Evolutionary conservation across 2,113 vertebrate genomes (phyloP).

Genomic region (Hemibagrus wyckioides): DNA sequence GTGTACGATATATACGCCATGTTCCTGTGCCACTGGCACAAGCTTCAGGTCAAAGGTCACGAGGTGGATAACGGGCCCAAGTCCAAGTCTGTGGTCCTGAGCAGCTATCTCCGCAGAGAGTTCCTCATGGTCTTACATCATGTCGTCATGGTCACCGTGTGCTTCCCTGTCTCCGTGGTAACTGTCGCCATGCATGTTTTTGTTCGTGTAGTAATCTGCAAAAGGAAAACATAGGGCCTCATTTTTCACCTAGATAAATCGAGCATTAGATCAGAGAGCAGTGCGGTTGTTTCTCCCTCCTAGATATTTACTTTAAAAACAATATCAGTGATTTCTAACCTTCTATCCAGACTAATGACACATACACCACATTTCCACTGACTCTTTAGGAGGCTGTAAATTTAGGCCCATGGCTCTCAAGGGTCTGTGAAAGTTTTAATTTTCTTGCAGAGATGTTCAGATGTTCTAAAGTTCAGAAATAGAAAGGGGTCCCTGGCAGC

Average conservation of each 20-base stretch:
- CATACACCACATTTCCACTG: neutral
- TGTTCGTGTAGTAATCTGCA: conserved; percentile 9
- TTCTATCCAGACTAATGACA: neutral
- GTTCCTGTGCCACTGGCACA: conserved; percentile 87
- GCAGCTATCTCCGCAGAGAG: conserved; percentile 78
- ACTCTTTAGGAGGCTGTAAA: neutral
- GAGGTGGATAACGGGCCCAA: conserved; percentile 57
- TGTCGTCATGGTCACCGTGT: conserved; percentile 84
- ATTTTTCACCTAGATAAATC: neutral
- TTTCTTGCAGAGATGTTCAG: neutral
- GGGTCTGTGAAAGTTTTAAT: neutral
- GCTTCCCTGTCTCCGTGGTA: conserved; percentile 87
- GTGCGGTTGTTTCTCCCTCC: neutral
- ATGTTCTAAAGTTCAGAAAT: neutral
- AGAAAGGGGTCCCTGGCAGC: neutral
- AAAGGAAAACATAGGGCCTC: neutral
- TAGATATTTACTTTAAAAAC: neutral
- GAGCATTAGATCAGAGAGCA: neutral
- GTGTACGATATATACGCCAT: conserved; percentile 89
- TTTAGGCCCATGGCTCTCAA: neutral
- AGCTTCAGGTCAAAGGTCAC: conserved; percentile 82
- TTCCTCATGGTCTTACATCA: conserved; percentile 88
- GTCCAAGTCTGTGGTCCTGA: conserved; percentile 45
- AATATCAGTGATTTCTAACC: neutral
- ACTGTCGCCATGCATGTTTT: conserved; percentile 60